phyloP scores from a whole-genome alignment of 2,888 invertebrate species.

The Brachylomia viminalis region DNA sequence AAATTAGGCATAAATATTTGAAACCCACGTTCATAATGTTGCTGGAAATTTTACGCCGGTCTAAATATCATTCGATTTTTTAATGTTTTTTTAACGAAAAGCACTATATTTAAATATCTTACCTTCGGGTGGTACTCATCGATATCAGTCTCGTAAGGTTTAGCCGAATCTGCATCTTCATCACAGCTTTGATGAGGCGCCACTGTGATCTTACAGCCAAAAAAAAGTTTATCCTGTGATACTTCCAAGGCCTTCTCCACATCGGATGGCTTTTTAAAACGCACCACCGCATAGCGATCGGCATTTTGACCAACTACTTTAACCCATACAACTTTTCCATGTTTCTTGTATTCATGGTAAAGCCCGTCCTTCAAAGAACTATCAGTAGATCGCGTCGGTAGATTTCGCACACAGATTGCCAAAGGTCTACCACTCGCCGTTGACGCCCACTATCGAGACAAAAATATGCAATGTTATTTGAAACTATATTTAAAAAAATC shows the following conservation, averaged over 20 bases:
- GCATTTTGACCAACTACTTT: conserved; percentile 97
- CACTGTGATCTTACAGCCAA: conserved; percentile 99
- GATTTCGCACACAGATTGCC: conserved; percentile 97
- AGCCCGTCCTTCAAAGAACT: conserved; percentile 99
- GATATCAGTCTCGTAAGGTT: conserved; percentile 98
- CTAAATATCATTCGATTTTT: conserved; percentile 15
- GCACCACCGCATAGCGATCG: conserved; percentile 97
- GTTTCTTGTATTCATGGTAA: conserved; percentile 99
- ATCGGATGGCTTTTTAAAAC: conserved; percentile 99
- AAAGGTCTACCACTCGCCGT: conserved; percentile 94
- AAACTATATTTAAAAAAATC: conserved; percentile 39
- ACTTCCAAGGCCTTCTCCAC: conserved; percentile 98
- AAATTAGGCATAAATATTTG: conserved; percentile 2
- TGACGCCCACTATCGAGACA: conserved; percentile 88
- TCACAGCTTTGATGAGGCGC: conserved; percentile 97
- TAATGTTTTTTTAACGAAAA: conserved; percentile 29
- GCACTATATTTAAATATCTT: conserved; percentile 56
- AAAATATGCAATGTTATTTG: conserved; percentile 61
- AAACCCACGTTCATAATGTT: neutral
- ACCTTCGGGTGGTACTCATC: conserved; percentile 98
- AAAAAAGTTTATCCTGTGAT: conserved; percentile 98
- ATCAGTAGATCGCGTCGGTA: conserved; percentile 97
- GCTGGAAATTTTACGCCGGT: neutral
- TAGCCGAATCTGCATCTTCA: conserved; percentile 95
- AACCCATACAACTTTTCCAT: conserved; percentile 99